A percentile compares a stretch with the other conserved stretches of the same genome.
phyloP scores from a whole-genome alignment of 2,888 invertebrate species.

The Monopis laevigella region DNA sequence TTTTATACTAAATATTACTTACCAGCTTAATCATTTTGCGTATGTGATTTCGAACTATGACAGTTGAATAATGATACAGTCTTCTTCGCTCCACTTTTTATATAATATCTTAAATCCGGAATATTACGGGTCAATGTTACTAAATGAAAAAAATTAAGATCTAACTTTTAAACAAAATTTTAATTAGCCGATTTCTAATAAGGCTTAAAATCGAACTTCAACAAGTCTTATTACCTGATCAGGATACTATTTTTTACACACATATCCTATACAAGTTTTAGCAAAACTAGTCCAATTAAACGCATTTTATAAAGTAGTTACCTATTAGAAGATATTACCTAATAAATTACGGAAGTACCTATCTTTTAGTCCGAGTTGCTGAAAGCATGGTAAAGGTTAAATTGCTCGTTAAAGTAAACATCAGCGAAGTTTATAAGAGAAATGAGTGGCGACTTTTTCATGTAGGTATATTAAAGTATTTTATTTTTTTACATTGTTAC shows the following conservation, averaged over 20 bases:
- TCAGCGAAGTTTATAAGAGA: no score
- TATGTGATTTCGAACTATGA: constrained; percentile 18
- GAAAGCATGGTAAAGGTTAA: no score
- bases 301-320: constrained; percentile 1
- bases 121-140: constrained; percentile 1
- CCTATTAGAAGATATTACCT: no score
- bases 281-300: constrained; percentile 9
- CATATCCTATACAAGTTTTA: constrained; percentile 2
- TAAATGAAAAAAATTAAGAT: not conserved
- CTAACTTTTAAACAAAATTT: not conserved
- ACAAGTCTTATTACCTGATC: not conserved
- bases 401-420: no score
- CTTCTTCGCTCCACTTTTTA: constrained; percentile 6
- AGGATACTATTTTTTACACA: constrained; percentile 2
- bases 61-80: constrained; percentile 21
- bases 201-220: constrained; percentile 1
- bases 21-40: constrained; percentile 34
- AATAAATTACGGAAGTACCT: no score
- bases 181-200: no score
- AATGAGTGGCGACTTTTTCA: no score
- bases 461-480: no score
- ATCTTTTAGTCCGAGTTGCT: no score
- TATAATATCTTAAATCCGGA: constrained; percentile 8
- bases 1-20: no score
- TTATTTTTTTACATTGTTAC: no score